Evolutionary conservation across 2,113 vertebrate species (phyloP).

Genomic region (Oncorhynchus mykiss): DNA sequence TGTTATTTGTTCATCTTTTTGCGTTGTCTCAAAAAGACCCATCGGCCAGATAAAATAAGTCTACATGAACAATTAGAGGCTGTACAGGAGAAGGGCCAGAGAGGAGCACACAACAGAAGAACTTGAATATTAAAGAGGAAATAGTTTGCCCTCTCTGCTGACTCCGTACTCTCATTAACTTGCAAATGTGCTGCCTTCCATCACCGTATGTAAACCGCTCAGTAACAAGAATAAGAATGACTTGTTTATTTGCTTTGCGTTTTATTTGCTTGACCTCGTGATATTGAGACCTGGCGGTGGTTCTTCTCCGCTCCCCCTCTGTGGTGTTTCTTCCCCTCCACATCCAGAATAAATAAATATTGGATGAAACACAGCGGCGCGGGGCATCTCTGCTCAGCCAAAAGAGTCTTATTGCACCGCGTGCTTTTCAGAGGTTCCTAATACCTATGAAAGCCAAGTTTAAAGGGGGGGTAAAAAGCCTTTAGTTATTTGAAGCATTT

Average conservation of each 20-base stretch:
- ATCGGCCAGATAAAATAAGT: neutral
- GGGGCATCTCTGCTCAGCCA: neutral
- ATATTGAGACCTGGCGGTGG: slow-evolving; percentile 34
- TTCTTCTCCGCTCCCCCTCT: neutral
- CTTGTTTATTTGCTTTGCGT: slow-evolving; percentile 12
- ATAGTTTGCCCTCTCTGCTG: slow-evolving; percentile 63
- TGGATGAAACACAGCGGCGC: neutral
- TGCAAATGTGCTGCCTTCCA: slow-evolving; percentile 52
- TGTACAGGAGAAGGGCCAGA: slow-evolving; percentile 25
- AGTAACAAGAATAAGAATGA: slow-evolving; percentile 39
- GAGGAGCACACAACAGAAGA: slow-evolving; percentile 36
- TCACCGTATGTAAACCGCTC: slow-evolving; percentile 44
- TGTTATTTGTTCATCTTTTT: neutral
- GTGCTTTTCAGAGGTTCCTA: neutral
- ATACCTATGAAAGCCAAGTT: slow-evolving; percentile 33
- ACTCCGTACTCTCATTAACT: slow-evolving; percentile 52
- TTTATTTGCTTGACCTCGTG: slow-evolving; percentile 29
- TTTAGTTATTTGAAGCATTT: slow-evolving; percentile 51
- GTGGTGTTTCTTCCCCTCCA: neutral
- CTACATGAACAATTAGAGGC: slow-evolving; percentile 34
- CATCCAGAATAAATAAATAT: neutral
- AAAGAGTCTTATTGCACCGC: neutral
- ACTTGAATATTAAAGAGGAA: slow-evolving; percentile 71
- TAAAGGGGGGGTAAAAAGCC: slow-evolving; percentile 31
- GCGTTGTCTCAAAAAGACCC: no score